Conservation (phyloP, 1,140 invertebrate species). For the Calycopis cecrops region DNA sequence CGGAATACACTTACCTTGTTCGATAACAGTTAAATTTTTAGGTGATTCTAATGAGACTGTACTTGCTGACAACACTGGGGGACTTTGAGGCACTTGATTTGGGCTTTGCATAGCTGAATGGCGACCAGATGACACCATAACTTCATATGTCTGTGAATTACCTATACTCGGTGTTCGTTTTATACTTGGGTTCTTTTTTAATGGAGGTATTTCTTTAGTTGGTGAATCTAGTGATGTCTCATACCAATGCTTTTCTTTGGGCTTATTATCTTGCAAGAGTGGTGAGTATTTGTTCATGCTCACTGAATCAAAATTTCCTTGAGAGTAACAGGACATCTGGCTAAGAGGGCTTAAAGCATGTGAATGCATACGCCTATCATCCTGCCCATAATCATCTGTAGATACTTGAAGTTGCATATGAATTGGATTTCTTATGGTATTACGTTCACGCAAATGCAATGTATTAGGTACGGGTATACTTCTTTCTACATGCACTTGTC, state of each 20-base stretch:
- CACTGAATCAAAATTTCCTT: conserved; percentile 58
- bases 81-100: conserved; percentile 50
- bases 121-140: conserved; percentile 59
- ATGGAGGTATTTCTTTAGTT: conserved; percentile 52
- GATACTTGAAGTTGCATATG: conserved; percentile 62
- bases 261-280: conserved; percentile 55
- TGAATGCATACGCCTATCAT: conserved; percentile 47
- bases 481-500: conserved; percentile 48
- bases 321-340: conserved; percentile 55
- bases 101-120: conserved; percentile 64
- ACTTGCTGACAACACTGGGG: conserved; percentile 56
- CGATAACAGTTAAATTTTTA: conserved; percentile 88
- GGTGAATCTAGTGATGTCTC: conserved; percentile 83
- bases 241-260: conserved; percentile 83
- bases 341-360: conserved; percentile 63
- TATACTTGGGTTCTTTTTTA: conserved; percentile 58
- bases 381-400: conserved; percentile 54
- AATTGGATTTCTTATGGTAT: conserved; percentile 49
- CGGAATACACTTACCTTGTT: conserved; percentile 91
- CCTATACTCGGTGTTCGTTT: conserved; percentile 65
- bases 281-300: conserved; percentile 64
- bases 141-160: conserved; percentile 60
- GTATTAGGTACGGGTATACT: conserved; percentile 52
- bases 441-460: conserved; percentile 55
- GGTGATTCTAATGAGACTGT: conserved; percentile 82